Base-by-base conservation (phyloP, 2,797 vertebrate genomes). In the Melanogrammus aeglefinus region DNA sequence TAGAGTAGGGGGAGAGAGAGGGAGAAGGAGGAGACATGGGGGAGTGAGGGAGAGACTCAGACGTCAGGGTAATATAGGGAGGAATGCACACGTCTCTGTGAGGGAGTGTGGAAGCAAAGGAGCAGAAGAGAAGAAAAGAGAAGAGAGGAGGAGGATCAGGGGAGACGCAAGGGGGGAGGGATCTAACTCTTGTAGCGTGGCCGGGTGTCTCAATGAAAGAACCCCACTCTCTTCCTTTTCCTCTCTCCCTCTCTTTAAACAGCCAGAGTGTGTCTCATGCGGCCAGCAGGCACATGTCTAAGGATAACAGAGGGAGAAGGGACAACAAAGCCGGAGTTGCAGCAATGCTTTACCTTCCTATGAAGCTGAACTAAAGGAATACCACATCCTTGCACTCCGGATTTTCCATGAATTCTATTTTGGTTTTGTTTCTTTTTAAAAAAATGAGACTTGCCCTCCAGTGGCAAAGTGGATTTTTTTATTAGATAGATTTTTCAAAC, bases 171-270 rank as follows among this genome's bases (percentile, higher is more conserved):
- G 81, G 88, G 87, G 87, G 91, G 89, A 89, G 91, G 89, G 91
- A 88, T 89, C 84, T 88, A 29, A 87, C 80, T 82, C 81, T 82
- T 93, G 91, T 92, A 92, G 91, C 90, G 92, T 94, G 93, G 92
- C 93, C 90, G 77, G 38, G 74, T 72, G 79, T 88, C 86, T 93
- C 90, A 94, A 93, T 94, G 93, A 94, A 93, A 92, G 88, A 87
- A 80, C 80, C 87, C 84, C 92, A 91, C 91, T 88, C 82, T 77
- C 82, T 77, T 77, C 24, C 77, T 71, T 77, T 69, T 51, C 73
- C 72, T 18, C n/a, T 39, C 72, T 75, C 44, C n/a, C 70, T 38
- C 57, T 63, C 79, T 86, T 88, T 86, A 78, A 76, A 76, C 77
- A 77, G 75, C 88, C 77, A 83, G 83, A 83, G 89, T 80, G 47